Evolutionary conservation across 2,888 invertebrate genomes (phyloP).

Genomic region (Rhagium mordax): DNA sequence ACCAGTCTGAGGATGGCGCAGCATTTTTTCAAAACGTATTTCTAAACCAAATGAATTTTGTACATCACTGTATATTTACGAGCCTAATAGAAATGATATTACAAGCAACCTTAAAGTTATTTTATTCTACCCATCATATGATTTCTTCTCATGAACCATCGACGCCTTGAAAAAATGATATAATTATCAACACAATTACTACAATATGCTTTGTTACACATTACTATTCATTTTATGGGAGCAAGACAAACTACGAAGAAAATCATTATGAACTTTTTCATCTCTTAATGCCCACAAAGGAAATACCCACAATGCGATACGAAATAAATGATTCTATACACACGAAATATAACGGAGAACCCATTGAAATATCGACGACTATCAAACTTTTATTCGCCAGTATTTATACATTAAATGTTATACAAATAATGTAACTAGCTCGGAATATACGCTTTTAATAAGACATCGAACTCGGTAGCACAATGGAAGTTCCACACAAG

Average conservation of each 20-base stretch:
- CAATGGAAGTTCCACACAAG: conserved; percentile 23
- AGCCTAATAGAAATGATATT: too few relatives aligned
- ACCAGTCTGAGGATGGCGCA: too few relatives aligned
- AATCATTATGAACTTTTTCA: neutral
- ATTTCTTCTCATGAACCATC: neutral
- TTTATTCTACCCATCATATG: too few relatives aligned
- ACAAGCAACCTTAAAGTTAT: too few relatives aligned
- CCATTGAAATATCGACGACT: neutral
- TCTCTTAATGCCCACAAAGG: neutral
- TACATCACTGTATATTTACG: too few relatives aligned
- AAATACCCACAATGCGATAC: neutral
- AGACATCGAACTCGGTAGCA: conserved; percentile 17
- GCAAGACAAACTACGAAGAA: neutral
- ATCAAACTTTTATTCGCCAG: neutral
- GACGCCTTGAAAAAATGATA: neutral
- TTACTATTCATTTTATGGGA: neutral
- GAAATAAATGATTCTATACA: neutral
- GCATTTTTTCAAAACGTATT: too few relatives aligned
- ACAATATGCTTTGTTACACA: neutral
- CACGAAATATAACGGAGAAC: neutral
- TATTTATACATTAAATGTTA: conserved; percentile 7
- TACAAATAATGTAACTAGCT: conserved; percentile 24
- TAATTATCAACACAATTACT: neutral
- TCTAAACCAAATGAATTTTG: too few relatives aligned
- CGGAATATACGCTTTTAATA: neutral